Evolutionary conservation across 2,888 invertebrate species (phyloP).

Genomic region (Dendrolimus houi): DNA sequence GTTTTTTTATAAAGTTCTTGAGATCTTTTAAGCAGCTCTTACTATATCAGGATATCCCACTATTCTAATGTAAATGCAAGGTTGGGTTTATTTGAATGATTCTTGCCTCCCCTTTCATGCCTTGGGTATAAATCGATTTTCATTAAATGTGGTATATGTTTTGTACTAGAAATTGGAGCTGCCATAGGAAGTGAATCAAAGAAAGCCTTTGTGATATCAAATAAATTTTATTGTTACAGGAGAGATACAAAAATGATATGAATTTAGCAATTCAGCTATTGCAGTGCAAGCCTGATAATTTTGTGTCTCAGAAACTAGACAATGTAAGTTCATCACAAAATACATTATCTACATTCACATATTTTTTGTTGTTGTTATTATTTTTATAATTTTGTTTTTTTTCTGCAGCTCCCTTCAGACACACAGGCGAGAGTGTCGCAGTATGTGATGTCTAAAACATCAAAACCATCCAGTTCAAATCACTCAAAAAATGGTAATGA

Average conservation of each 20-base stretch:
- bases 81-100: no score
- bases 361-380: slow-evolving; percentile 8
- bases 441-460: slow-evolving; percentile 80
- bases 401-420: slow-evolving; percentile 89
- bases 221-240: slow-evolving; percentile 76
- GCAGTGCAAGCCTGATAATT: slow-evolving; percentile 96
- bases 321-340: slow-evolving; percentile 79
- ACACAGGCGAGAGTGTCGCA: slow-evolving; percentile 92
- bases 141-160: no score
- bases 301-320: slow-evolving; percentile 93
- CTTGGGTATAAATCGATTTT: no score
- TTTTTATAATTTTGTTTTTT: slow-evolving; percentile 13
- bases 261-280: slow-evolving; percentile 94
- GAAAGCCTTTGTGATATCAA: no score
- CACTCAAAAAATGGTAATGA: slow-evolving; percentile 54
- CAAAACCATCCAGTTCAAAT: slow-evolving; percentile 57
- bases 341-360: neutral
- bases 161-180: no score
- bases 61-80: no score
- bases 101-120: no score
- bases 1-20: no score
- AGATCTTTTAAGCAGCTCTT: no score
- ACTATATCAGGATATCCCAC: no score
- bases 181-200: no score
- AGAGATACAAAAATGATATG: slow-evolving; percentile 95